These are phyloP conservation scores for Antennarius maculatus DNA, from an alignment of 2,797 vertebrate species.

Conservation along the genomic window DNA sequence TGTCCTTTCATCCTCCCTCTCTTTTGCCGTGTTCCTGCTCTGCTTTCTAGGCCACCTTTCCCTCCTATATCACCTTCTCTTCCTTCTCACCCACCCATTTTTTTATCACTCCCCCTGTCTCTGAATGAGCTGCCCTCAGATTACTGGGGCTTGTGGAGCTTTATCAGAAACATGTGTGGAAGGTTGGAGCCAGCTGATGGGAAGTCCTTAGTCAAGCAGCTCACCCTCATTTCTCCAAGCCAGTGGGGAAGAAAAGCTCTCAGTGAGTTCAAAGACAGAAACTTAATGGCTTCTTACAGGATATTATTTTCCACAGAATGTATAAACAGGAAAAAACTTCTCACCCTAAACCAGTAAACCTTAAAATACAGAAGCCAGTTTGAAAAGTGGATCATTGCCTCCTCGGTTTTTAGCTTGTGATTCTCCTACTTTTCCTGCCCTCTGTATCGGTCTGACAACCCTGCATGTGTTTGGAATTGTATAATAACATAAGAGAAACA, in stretches of 20 bases:
- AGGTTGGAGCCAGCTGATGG: slow-evolving; percentile 77
- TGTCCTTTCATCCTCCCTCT: slow-evolving; percentile 64
- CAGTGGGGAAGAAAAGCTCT: slow-evolving; percentile 69
- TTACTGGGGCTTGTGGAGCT: slow-evolving; percentile 82
- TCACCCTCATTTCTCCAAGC: slow-evolving; percentile 65
- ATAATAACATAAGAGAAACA: slow-evolving; percentile 33
- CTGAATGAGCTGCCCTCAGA: slow-evolving; percentile 78
- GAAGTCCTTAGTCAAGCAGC: slow-evolving; percentile 79
- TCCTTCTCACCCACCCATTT: slow-evolving; percentile 49
- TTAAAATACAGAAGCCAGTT: slow-evolving; percentile 64
- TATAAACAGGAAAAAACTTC: slow-evolving; percentile 72
- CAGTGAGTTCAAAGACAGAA: slow-evolving; percentile 72
- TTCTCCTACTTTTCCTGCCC: slow-evolving; percentile 42
- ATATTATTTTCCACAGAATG: slow-evolving; percentile 77
- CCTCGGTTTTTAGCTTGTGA: slow-evolving; percentile 32
- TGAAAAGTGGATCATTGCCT: slow-evolving; percentile 49
- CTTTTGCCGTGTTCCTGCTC: slow-evolving; percentile 51
- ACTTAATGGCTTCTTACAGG: slow-evolving; percentile 72
- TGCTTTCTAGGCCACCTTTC: slow-evolving; percentile 49
- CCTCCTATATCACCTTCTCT: slow-evolving; percentile 50
- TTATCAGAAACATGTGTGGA: slow-evolving; percentile 89
- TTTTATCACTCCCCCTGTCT: slow-evolving; percentile 64
- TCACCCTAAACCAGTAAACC: slow-evolving; percentile 60
- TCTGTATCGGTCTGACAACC: slow-evolving; percentile 28
- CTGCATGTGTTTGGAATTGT: slow-evolving; percentile 25